Evolutionary conservation across 2,888 invertebrate genomes (phyloP).

Genomic region (Ochropacha duplaris): DNA sequence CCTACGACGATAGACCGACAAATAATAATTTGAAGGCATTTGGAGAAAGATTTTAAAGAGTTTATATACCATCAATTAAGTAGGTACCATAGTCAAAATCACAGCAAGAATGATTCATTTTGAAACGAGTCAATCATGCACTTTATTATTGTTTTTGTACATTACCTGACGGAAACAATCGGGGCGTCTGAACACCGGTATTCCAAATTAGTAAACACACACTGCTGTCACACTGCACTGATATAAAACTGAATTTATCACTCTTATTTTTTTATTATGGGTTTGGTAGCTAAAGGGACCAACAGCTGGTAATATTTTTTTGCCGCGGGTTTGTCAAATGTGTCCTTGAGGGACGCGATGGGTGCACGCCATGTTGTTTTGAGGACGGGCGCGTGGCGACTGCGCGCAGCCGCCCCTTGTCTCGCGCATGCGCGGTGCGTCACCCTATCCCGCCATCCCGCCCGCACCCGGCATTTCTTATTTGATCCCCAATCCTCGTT

Average conservation of each 20-base stretch:
- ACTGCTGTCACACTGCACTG: slow-evolving; percentile 51
- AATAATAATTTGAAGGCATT: background rate
- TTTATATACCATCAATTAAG: background rate
- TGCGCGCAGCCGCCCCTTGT: slow-evolving; percentile 71
- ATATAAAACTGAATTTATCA: slow-evolving; percentile 27
- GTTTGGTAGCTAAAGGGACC: slow-evolving; percentile 18
- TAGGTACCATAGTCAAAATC: background rate
- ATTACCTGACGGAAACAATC: slow-evolving; percentile 65
- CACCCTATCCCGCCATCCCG: slow-evolving; percentile 52
- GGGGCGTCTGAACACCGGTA: slow-evolving; percentile 50
- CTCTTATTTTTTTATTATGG: slow-evolving; percentile 34
- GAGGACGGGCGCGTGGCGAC: slow-evolving; percentile 78
- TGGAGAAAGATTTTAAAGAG: background rate
- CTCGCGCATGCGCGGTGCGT: slow-evolving; percentile 70
- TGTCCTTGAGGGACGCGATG: slow-evolving; percentile 68
- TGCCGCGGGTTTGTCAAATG: slow-evolving; percentile 65
- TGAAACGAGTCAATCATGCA: slow-evolving; percentile 11
- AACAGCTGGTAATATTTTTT: slow-evolving; percentile 43
- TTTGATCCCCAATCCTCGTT: slow-evolving; percentile 21
- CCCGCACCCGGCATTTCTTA: slow-evolving; percentile 36
- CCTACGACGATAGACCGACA: too few species aligned
- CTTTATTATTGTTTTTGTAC: slow-evolving; percentile 54
- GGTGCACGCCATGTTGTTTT: slow-evolving; percentile 67
- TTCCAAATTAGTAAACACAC: slow-evolving; percentile 57
- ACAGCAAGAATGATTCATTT: background rate